Evolutionary conservation across 2,113 vertebrate genomes (phyloP), one percentile per base, ranked within the genome.

Genomic region (Oryzias celebensis): DNA sequence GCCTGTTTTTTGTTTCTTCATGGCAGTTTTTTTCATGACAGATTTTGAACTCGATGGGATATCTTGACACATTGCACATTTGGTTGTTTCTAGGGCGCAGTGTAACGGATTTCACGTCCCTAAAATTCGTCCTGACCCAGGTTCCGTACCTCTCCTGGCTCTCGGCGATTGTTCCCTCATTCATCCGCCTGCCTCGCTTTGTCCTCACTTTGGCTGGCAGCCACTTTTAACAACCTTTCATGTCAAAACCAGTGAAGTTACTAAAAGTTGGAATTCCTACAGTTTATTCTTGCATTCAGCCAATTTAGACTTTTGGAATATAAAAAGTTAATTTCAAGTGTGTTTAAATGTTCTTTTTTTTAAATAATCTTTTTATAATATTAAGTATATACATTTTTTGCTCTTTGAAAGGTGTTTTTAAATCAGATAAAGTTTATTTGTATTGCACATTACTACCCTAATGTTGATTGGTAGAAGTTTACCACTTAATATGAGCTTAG

Each of bases 91-190:
- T 70, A 93, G 91, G 91, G 13, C 84, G 88, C 41, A 75, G 46
- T 48, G 78, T 93, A 1, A 2, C 24, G 22, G 91, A 93, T 60
- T 91, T 76, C 73, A 91, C 85, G n/a, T 91, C 91, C 31, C 4
- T 93, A 4, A 91, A 89, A 62, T 91, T 83, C 68, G 23, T 86
- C 22, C 14, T 87, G 71, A 59, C 63, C 12, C 83, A 83, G 69
- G 78, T 80, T 7, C 85, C 90, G 0, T 90, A 90, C 47, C 67
- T 92, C 18, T 90, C 89, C 64, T 89, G 88, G 89, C 59, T 91
- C 31, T 73, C 88, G 3, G 5, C 1, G 14, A 46, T 85, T 16
- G 82, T 78, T 18, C 92, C 85, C 4, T 90, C 90, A 7, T 91
- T 89, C 66, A 17, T 92, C 3, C 87, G 86, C 26, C 17, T 92